Evolutionary conservation across 1,140 invertebrate genomes (phyloP).

Genomic region (Trichonephila inaurata): DNA sequence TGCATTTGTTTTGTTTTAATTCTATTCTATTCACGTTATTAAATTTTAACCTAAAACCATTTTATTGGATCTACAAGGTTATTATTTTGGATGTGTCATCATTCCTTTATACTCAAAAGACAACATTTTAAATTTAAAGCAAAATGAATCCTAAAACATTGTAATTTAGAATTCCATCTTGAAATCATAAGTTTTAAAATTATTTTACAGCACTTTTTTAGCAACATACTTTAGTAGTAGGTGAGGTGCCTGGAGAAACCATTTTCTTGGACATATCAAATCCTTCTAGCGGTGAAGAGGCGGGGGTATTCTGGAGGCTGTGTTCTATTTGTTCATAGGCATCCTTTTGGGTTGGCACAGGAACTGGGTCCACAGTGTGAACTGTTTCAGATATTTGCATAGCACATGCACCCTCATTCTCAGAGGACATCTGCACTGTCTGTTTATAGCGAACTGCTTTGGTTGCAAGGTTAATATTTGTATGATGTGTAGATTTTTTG

Average conservation of each 20-base stretch:
- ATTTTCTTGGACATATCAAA: slow-evolving; percentile 46
- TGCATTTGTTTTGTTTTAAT: no score
- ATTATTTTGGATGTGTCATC: no score
- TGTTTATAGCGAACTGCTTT: slow-evolving; percentile 45
- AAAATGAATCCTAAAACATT: no score
- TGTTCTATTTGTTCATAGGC: slow-evolving; percentile 77
- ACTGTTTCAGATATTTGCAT: slow-evolving; percentile 51
- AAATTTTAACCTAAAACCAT: no score
- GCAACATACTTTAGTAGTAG: slow-evolving; percentile 47
- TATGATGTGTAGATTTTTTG: slow-evolving; percentile 53
- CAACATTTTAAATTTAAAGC: no score
- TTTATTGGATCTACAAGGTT: no score
- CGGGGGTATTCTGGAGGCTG: slow-evolving; percentile 69
- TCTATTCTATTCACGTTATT: no score
- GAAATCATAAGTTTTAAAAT: no score
- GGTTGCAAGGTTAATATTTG: slow-evolving; percentile 67
- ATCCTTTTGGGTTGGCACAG: slow-evolving; percentile 77
- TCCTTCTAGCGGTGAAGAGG: slow-evolving; percentile 53
- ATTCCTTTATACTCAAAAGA: no score
- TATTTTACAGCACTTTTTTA: no score
- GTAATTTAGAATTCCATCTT: no score
- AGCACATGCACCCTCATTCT: slow-evolving; percentile 19
- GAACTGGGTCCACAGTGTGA: slow-evolving; percentile 72
- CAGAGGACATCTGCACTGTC: not conserved
- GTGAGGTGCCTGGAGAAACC: slow-evolving; percentile 68